phyloP scores from a whole-genome alignment of 2,888 invertebrate genomes.

The Copidosoma aretas region DNA sequence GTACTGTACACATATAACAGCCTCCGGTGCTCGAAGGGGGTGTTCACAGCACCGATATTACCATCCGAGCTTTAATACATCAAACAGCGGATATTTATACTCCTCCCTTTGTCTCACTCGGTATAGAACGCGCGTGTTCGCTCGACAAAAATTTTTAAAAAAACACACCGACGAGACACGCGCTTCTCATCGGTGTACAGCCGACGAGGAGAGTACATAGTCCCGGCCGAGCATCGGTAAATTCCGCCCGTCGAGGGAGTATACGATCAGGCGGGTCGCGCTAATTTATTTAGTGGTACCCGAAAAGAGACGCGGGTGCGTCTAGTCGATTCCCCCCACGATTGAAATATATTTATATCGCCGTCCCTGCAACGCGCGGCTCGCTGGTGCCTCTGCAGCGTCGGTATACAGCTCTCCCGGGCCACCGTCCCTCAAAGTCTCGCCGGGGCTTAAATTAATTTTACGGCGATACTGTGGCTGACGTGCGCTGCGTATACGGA shows the following conservation, averaged over 20 bases:
- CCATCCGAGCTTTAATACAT: constrained; percentile 21
- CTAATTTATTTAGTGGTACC: constrained; percentile 53
- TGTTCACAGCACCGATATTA: constrained; percentile 9
- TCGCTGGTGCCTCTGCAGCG: too few species aligned
- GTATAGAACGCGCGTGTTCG: background rate
- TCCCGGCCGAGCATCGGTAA: too few species aligned
- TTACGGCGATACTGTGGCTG: constrained; percentile 31
- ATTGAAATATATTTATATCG: constrained; percentile 54
- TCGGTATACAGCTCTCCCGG: background rate
- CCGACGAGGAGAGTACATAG: too few species aligned
- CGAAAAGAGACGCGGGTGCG: constrained; percentile 39
- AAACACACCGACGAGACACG: constrained; percentile 1
- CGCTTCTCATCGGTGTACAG: background rate
- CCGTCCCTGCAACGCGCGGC: constrained; percentile 38
- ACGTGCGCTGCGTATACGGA: background rate
- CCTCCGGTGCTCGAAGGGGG: background rate
- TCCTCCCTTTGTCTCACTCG: background rate
- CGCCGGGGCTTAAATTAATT: constrained; percentile 46
- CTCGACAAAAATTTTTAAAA: constrained; percentile 7
- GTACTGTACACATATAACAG: background rate
- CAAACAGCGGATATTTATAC: constrained; percentile 5
- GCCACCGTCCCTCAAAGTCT: constrained; percentile 16
- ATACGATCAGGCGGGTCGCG: constrained; percentile 44
- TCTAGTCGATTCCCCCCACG: background rate
- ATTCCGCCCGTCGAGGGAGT: too few species aligned